These are phyloP conservation scores for Squalus acanthias DNA, from an alignment of 2,797 vertebrate genomes.

Conservation along the genomic window DNA sequence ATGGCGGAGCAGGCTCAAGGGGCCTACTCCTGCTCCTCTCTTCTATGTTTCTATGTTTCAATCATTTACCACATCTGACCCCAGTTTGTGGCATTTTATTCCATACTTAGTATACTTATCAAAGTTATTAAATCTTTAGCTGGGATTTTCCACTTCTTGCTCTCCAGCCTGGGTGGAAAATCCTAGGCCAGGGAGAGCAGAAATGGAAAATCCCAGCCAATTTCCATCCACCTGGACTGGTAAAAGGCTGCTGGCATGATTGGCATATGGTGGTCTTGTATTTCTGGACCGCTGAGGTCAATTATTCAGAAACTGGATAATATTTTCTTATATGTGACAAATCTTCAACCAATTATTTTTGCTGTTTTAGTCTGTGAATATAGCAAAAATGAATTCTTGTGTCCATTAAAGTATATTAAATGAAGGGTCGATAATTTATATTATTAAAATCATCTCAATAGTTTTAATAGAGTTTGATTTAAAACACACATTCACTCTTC, in stretches of 20 bases:
- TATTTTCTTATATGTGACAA: not conserved
- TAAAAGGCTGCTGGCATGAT: not conserved
- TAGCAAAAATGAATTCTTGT: not conserved
- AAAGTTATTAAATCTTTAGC: not conserved
- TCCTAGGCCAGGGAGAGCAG: not conserved
- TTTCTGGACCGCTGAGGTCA: not conserved
- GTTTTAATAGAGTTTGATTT: not conserved
- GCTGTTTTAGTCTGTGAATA: not conserved
- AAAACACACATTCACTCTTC: not conserved
- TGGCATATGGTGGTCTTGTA: not conserved
- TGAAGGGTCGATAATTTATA: not conserved
- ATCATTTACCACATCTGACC: not conserved
- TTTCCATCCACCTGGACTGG: not conserved
- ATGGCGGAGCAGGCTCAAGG: too few relatives aligned
- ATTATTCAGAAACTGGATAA: not conserved
- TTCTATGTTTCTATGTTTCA: too few relatives aligned
- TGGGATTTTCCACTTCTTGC: not conserved
- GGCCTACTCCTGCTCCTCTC: too few relatives aligned
- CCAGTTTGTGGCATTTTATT: not conserved
- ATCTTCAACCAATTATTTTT: not conserved
- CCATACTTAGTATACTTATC: not conserved
- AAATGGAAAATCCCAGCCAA: not conserved
- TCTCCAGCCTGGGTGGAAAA: not conserved
- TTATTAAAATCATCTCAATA: too few relatives aligned
- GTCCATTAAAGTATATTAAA: not conserved